Percentiles rank a stretch among this genome's conserved stretches.
Evolutionary conservation across 2,888 invertebrate genomes (phyloP).

Genomic region (Ectropis crepuscularia): DNA sequence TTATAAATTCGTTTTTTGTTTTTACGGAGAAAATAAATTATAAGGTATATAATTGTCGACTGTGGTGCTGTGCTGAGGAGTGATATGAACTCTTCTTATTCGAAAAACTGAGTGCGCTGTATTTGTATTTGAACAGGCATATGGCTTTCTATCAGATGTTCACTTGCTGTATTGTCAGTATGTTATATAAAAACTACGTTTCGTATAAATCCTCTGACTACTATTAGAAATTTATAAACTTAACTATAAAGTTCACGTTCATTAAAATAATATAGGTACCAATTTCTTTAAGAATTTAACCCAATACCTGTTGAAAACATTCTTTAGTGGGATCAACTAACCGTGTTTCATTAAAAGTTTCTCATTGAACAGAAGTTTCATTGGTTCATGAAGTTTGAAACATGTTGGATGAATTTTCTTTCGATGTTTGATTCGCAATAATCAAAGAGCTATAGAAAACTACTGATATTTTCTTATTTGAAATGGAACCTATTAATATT

Average conservation of each 20-base stretch:
- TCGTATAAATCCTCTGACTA: no score
- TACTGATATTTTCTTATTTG: background rate
- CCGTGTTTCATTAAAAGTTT: conserved; percentile 81
- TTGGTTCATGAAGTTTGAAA: conserved; percentile 68
- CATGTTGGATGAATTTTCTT: conserved; percentile 69
- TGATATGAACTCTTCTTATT: no score
- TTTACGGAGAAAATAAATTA: no score
- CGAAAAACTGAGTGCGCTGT: no score
- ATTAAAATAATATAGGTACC: conserved; percentile 3
- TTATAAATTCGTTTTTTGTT: no score
- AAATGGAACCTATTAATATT: conserved; percentile 35
- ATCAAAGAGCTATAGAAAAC: conserved; percentile 47
- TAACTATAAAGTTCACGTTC: background rate
- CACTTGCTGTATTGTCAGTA: no score
- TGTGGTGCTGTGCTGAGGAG: no score
- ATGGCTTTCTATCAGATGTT: no score
- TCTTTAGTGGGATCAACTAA: conserved; percentile 58
- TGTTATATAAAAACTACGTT: no score
- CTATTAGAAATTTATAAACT: background rate
- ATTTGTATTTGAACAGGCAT: no score
- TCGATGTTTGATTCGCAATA: conserved; percentile 61
- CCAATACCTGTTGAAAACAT: conserved; percentile 48
- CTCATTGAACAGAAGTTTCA: conserved; percentile 68
- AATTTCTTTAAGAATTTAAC: conserved; percentile 18
- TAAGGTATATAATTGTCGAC: no score